phyloP scores from a whole-genome alignment of 2,113 vertebrate species.

The Dasyurus viverrinus region DNA sequence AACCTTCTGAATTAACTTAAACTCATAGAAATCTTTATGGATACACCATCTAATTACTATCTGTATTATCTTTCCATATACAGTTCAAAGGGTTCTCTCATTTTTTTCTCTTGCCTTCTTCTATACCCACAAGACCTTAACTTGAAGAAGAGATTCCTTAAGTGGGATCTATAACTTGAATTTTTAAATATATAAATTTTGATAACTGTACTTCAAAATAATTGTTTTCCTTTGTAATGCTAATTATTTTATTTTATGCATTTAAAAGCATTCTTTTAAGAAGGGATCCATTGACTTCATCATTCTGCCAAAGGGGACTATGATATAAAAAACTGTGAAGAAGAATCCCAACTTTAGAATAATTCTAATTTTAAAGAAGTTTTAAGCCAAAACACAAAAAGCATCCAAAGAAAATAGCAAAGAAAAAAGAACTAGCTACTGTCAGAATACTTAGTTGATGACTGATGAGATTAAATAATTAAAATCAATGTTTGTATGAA shows the following conservation, averaged over 20 bases:
- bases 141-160: neutral
- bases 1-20: neutral
- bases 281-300: neutral
- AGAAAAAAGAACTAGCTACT: slow-evolving; percentile 26
- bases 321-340: neutral
- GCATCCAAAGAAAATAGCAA: slow-evolving; percentile 37
- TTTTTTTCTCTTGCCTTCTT: neutral
- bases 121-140: neutral
- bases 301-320: neutral
- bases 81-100: neutral
- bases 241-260: neutral
- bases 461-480: neutral
- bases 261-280: neutral
- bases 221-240: neutral
- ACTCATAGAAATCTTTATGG: neutral
- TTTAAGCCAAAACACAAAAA: neutral
- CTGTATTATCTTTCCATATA: neutral
- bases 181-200: neutral
- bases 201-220: neutral
- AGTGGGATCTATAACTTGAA: neutral
- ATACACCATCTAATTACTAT: neutral
- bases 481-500: neutral
- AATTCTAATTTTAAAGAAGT: slow-evolving; percentile 22
- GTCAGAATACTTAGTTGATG: slow-evolving; percentile 26
- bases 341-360: neutral